Base-by-base conservation (phyloP, 2,113 vertebrate species). In the Dascyllus trimaculatus region DNA sequence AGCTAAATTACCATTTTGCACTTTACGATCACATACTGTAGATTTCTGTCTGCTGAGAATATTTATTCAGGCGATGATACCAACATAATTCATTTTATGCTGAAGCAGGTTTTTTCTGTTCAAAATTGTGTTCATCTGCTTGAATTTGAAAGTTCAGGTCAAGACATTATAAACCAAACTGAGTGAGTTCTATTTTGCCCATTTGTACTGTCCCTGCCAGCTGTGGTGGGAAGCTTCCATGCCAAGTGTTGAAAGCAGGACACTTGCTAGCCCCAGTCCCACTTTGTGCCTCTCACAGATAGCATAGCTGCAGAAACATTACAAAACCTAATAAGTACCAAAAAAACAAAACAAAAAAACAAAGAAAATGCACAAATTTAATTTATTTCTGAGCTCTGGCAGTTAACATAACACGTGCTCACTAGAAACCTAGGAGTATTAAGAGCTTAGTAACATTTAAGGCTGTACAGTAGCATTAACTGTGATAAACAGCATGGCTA, bases 381-480 rank as follows among this genome's bases (percentile, higher is more conserved):
- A 73, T 32, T 45, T 63, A 26, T 54, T 53, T 52, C 7, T 72
- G 21, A 22, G 26, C 49, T 35, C 26, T 38, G 32, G 11, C 51
- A 56, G 22, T 5, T 48, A 48, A 58, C 40, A 58, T 25, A 32
- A 58, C 26, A 32, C 4, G 10, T 15, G 11, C 40, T 18, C 19
- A 2, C 35, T 7, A 73, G 64, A 74, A 46, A 18, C 25, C n/a
- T 11, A 45, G 25, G 14, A 22, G 5, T 32, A 66, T 24, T 38
- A 32, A 63, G 11, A 48, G 21, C 15, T 48, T 6, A 35, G 8
- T 29, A 75, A 65, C 40, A 65, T 56, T 62, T 46, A 18, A 51
- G 38, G 4, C 24, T 48, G 15, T 18, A 56, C 10, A 35, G n/a
- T 32, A 63, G 51, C 24, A 45, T 43, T 48, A 32, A 53, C 19